Conservation (phyloP, 2,888 invertebrate genomes). For the Platyscelio sp. region DNA sequence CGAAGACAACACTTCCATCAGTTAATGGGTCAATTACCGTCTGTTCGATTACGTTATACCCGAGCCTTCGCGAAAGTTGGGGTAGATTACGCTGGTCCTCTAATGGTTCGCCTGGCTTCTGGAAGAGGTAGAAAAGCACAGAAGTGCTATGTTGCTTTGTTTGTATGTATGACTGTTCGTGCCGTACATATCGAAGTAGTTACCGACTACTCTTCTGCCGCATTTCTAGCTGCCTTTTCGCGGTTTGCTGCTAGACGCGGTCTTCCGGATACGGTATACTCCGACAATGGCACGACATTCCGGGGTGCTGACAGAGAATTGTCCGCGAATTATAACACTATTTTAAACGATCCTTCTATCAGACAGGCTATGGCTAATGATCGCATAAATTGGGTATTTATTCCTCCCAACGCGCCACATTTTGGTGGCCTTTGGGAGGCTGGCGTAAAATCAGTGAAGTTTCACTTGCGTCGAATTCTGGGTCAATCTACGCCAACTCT, state of each 20-base stretch:
- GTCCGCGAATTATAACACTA: no score
- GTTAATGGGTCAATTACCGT: not conserved
- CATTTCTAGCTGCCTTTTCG: not conserved
- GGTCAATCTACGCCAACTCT: no score
- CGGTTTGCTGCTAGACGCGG: not conserved
- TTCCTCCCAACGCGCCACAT: no score
- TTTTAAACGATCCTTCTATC: no score
- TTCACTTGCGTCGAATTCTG: no score
- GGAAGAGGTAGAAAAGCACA: not conserved
- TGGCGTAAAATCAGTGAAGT: not conserved
- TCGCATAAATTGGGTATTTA: no score
- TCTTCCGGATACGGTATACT: not conserved
- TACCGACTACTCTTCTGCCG: not conserved
- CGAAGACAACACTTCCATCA: not conserved
- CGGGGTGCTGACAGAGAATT: not conserved
- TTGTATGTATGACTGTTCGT: not conserved
- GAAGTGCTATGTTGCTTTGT: not conserved
- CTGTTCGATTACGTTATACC: not conserved
- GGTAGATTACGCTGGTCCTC: not conserved
- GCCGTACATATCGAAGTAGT: not conserved
- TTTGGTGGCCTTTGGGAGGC: no score
- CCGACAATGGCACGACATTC: not conserved
- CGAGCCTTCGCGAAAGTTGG: not conserved
- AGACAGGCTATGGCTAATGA: no score
- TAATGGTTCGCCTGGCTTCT: not conserved